phyloP scores from a whole-genome alignment of 2,888 invertebrate species.

The Sisyra nigra region DNA sequence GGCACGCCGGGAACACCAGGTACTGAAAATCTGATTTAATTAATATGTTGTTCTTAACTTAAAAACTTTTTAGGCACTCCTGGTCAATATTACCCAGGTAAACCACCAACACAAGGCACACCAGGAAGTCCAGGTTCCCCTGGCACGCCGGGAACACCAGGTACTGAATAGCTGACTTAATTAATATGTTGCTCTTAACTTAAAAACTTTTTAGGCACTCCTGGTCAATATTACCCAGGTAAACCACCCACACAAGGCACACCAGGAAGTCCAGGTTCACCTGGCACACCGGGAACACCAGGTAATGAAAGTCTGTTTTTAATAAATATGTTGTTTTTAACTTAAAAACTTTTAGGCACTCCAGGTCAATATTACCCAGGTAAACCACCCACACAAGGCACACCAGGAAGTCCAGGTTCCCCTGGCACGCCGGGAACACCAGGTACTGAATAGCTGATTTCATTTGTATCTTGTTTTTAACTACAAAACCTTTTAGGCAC shows the following conservation, averaged over 20 bases:
- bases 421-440: conserved; percentile 52
- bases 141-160: conserved; percentile 53
- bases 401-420: conserved; percentile 42
- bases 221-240: conserved; percentile 34
- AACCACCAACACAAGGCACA: conserved; percentile 42
- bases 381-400: conserved; percentile 42
- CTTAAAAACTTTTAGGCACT: conserved; percentile 24
- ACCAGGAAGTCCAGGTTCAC: conserved; percentile 36
- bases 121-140: conserved; percentile 45
- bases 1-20: conserved; percentile 46
- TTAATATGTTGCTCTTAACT: no score
- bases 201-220: conserved; percentile 7
- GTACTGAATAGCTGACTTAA: no score
- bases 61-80: conserved; percentile 32
- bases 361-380: conserved; percentile 74
- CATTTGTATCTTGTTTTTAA: no score
- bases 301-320: conserved; percentile 44
- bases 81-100: conserved; percentile 62
- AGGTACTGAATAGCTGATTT: no score
- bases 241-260: conserved; percentile 34
- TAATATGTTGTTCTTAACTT: no score
- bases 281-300: conserved; percentile 39
- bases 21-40: conserved; percentile 34
- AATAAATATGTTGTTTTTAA: no score
- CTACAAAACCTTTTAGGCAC: conserved; percentile 5